Conservation (phyloP, 2,113 vertebrate species). For the Turdus rufiventris region DNA sequence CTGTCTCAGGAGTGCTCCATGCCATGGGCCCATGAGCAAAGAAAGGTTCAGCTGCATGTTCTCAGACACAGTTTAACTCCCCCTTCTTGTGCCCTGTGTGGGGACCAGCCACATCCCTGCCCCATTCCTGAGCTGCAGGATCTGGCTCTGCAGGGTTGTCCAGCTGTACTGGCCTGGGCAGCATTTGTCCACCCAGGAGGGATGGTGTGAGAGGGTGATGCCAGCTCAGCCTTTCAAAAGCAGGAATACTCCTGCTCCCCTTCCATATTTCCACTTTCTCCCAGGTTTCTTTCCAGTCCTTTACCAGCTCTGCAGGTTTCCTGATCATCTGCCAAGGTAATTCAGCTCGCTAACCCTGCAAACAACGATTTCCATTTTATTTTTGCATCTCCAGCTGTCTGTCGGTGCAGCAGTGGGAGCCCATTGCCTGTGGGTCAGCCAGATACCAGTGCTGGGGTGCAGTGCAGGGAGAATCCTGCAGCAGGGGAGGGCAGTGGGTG, state of each 20-base stretch:
- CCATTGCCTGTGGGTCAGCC: accelerated
- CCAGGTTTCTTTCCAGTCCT: not conserved
- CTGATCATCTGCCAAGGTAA: not conserved
- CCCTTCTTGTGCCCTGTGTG: not conserved
- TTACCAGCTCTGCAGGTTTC: not conserved
- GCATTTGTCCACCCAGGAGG: not conserved
- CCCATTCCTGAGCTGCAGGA: not conserved
- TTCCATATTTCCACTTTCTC: not conserved
- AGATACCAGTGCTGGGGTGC: not conserved
- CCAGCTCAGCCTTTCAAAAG: not conserved
- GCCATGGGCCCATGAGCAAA: accelerated
- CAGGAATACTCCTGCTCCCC: not conserved
- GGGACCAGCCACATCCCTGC: not conserved
- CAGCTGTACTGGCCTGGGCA: not conserved
- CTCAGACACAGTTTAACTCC: not conserved
- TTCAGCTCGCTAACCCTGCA: not conserved
- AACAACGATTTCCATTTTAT: not conserved
- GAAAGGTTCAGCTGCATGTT: not conserved
- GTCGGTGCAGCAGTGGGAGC: not conserved
- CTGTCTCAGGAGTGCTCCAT: not conserved
- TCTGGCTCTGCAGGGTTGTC: not conserved
- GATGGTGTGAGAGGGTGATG: not conserved
- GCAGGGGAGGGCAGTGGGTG: accelerated
- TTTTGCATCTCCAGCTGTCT: not conserved
- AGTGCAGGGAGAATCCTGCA: not conserved